A percentile compares a stretch with the other conserved stretches of the same genome.
Evolutionary conservation across 2,888 invertebrate genomes (phyloP).

Genomic region (Nymphalis polychloros): DNA sequence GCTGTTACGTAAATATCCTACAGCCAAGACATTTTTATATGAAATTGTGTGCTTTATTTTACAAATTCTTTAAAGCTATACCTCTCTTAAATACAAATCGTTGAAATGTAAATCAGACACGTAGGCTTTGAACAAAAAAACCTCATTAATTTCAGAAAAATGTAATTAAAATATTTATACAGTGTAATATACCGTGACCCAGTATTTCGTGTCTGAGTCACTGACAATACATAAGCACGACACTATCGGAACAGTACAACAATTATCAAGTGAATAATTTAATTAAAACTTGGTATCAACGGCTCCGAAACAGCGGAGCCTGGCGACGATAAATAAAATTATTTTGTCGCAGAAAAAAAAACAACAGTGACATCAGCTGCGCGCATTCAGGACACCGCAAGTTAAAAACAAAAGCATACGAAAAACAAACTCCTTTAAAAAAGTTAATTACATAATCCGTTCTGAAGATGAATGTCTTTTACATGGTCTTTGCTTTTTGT

Average conservation of each 20-base stretch:
- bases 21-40: too few relatives aligned
- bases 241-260: conserved; percentile 45
- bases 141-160: too few relatives aligned
- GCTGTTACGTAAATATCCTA: too few relatives aligned
- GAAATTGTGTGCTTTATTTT: too few relatives aligned
- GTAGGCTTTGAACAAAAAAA: too few relatives aligned
- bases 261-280: conserved; percentile 72
- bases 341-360: conserved; percentile 52
- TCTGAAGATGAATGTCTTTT: not conserved
- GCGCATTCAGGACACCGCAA: conserved; percentile 25
- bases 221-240: conserved; percentile 32
- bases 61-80: too few relatives aligned
- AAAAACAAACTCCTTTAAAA: not conserved
- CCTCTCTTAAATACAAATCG: too few relatives aligned
- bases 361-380: conserved; percentile 35
- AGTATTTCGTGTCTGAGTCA: conserved; percentile 25
- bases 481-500: not conserved
- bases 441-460: conserved; percentile 1
- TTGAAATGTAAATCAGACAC: too few relatives aligned
- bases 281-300: conserved; percentile 69
- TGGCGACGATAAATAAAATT: conserved; percentile 73
- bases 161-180: conserved; percentile 11
- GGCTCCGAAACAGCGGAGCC: conserved; percentile 50
- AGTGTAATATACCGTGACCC: conserved; percentile 1
- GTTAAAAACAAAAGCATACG: conserved; percentile 17